phyloP scores from a whole-genome alignment of 1,140 invertebrate genomes.

The Magallana ariakensis region DNA sequence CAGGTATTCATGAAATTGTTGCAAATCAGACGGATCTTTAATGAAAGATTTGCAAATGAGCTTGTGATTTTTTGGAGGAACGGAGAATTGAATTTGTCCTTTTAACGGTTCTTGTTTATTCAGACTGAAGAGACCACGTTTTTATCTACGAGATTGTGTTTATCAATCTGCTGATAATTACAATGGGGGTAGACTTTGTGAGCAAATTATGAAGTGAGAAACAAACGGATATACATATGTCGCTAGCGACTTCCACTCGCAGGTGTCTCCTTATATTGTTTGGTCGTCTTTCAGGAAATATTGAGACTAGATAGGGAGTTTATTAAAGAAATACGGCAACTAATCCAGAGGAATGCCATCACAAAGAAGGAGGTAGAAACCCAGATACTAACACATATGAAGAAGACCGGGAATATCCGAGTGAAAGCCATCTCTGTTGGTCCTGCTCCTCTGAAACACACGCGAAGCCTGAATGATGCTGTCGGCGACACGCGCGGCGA shows the following conservation, averaged over 20 bases:
- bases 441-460: conserved; percentile 51
- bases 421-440: conserved; percentile 56
- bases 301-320: conserved; percentile 35
- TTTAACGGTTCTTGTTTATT: conserved; percentile 1
- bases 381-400: conserved; percentile 53
- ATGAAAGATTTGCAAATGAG: conserved; percentile 12
- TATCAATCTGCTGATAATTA: conserved; percentile 15
- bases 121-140: conserved; percentile 17
- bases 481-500: conserved; percentile 41
- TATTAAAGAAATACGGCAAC: conserved; percentile 4
- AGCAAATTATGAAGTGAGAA: conserved; percentile 28
- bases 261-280: conserved; percentile 2
- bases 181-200: conserved; percentile 22
- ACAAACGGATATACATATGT: conserved; percentile 28
- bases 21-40: not conserved
- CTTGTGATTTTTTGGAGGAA: conserved; percentile 20
- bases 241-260: not conserved
- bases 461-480: conserved; percentile 55
- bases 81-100: not conserved
- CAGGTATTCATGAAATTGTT: not conserved
- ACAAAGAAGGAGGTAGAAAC: not conserved
- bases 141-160: conserved; percentile 32
- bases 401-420: conserved; percentile 48
- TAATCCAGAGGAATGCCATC: conserved; percentile 30
- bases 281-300: conserved; percentile 33